Percentiles rank a stretch among this genome's conserved stretches.
phyloP scores from a whole-genome alignment of 2,113 vertebrate species.

The Sturnus vulgaris region DNA sequence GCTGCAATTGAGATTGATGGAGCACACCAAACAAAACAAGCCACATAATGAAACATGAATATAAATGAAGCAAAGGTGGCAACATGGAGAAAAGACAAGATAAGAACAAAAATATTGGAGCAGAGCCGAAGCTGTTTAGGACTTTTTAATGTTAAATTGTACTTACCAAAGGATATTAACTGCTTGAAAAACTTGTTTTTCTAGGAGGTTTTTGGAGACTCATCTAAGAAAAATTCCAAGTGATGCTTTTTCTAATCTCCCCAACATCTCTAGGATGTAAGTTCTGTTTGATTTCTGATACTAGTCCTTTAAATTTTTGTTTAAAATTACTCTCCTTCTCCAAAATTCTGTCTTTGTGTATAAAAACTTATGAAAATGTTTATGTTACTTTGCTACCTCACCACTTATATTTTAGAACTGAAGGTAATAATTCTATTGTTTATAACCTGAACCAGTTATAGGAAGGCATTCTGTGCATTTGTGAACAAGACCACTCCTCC shows the following conservation, averaged over 20 bases:
- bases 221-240: constrained; percentile 80
- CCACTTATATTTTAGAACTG: not conserved
- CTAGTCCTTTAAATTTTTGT: not conserved
- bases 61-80: not conserved
- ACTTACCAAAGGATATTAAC: constrained; percentile 12
- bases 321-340: not conserved
- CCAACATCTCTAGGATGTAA: constrained; percentile 96
- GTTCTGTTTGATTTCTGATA: constrained; percentile 58
- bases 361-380: not conserved
- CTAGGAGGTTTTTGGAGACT: constrained; percentile 90
- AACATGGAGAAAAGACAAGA: not conserved
- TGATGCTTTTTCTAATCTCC: constrained; percentile 82
- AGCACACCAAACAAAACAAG: not conserved
- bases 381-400: not conserved
- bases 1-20: not conserved
- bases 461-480: not conserved
- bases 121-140: not conserved
- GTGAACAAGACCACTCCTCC: not conserved
- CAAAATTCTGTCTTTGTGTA: not conserved
- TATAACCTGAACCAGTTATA: not conserved
- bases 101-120: not conserved
- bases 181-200: constrained; percentile 27
- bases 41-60: not conserved
- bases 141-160: not conserved
- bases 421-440: not conserved